Base-by-base conservation (phyloP, 2,888 invertebrate species). In the Psylliodes chrysocephalus region DNA sequence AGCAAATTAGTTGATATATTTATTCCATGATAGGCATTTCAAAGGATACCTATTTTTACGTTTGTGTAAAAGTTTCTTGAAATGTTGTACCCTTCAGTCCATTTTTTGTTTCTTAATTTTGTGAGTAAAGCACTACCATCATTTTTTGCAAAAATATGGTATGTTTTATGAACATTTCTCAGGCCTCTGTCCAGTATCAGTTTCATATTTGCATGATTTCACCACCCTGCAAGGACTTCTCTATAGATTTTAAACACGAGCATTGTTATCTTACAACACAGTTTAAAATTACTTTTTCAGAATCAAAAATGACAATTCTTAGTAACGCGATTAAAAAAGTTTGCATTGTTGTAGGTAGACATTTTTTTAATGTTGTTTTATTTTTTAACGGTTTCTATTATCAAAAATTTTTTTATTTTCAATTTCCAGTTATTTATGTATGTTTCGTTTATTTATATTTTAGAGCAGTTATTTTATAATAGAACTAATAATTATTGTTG, bases 391-490 rank as follows among this genome's bases (percentile, higher is more conserved):
- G 10, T 25, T 25, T 25, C 7, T 25, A 5, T 25, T 25, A 25
- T 25, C 10, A 2, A 3, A 33, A 33, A 33, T 33, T 33, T 33
- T 33, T 33, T 8, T 33, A 10, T 4, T 25, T 28, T 51, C n/a
- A 33, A 51, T 2, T 33, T 33, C 6, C n/a, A n/a, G n/a, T n/a
- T n/a, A n/a, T n/a, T 12, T 51, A 17, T 18, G 33, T 51, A n/a
- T 51, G 5, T 14, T 25, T 51, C n/a, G 22, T 30, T 49, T 49
- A 33, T 49, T 30, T 49, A 1, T 15, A 47, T 47, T 30, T 33
- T 18, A 33, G 17, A 51, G 51, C 51, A 51, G 33, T 33, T 33
- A 10, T 51, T 51, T 51, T 51, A n/a, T n/a, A n/a, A n/a, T n/a
- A n/a, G n/a, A n/a, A n/a, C n/a, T n/a, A n/a, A n/a, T n/a, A n/a